Base-by-base conservation (phyloP, 1,140 invertebrate genomes). In the Megalopta genalis region DNA sequence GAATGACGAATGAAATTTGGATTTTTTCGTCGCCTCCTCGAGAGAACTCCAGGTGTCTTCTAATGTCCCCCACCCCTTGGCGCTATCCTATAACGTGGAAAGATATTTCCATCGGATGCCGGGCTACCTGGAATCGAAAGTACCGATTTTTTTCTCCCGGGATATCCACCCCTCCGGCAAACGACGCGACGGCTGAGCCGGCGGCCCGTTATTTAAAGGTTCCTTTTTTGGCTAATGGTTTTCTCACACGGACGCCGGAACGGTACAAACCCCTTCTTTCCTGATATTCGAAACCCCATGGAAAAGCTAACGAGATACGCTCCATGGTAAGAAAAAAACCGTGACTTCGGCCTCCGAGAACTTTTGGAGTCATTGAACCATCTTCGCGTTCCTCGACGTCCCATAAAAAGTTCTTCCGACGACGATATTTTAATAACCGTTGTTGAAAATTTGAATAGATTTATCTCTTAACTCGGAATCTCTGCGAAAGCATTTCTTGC, bases 151-250 rank as follows among this genome's bases (percentile, higher is more conserved):
- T 83, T 79, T 84, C 81, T 78, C 83, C 83, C 77, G 84, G 83
- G 74, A 32, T 32, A 84, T 82, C 83, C 82, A 80, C 83, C 87
- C 87, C 83, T 84, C 86, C 73, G 80, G 54, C 64, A 52, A 52
- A 52, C 49, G 49, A 9, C 42, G 66, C 78, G 57, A 62, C 79
- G 67, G 62, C 65, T 76, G 81, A 66, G 25, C 70, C 78, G 65
- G 84, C 74, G 79, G 83, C 86, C 77, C 87, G 87, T 88, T 90
- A 88, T 90, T 91, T 88, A 85, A 88, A 86, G 82, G 87, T 82
- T 85, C 82, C 87, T 84, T 85, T 46, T 25, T 83, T 83, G 74
- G 87, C 88, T 92, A 91, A 91, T 92, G 83, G 89, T 92, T 90
- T 90, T 90, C 85, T 91, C 89, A 89, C 87, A 91, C 85, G 79